Base-by-base conservation (phyloP, 2,888 invertebrate genomes). In the Conops quadrifasciatus region DNA sequence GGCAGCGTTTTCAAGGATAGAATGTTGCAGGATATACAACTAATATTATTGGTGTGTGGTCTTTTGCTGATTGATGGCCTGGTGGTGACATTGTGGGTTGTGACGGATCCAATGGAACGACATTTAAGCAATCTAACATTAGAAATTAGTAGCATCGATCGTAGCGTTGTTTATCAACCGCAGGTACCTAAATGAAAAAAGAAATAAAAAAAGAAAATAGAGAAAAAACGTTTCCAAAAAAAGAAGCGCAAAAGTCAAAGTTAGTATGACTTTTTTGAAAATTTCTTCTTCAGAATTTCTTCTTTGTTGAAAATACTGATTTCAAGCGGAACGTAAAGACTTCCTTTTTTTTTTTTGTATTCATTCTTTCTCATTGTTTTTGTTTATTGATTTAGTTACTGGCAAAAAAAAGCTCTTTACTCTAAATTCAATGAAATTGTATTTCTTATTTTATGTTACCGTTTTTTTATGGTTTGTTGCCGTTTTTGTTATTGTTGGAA, bases 1-100 rank as follows among this genome's bases (percentile, higher is more conserved):
- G 92, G 93, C 77, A 93, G 93, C 78, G 90, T 95, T 0, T 93
- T 95, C 76, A 95, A 94, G 85, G 95, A 94, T 78, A 96, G 95
- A 89, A 88, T 96, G 73, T 89, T 97, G 5, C 94, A 94, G 87
- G 96, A 96, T 86, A 94, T 94, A 56, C 95, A 95, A 77, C 88
- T 97, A 53, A 94, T 96, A 80, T 91, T 92, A 60, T 88, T 96
- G 70, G 94, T 97, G 70, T 93, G 93, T 78, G 91, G 92, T 5
- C 88, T 96, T 62, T 88, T 96, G 67, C 88, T 94, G 67, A 91
- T 96, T 75, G 96, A 97, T 82, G 93, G 92, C 1, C 87, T 94
- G 71, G 91, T 96, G 67, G 91, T 95, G 30, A 91, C 93, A 0
- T 87, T 95, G 30, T 97, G 96, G 96, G 91, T 93, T 15, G 89